phyloP scores from a whole-genome alignment of 1,140 invertebrate species.

The Batillaria attramentaria region DNA sequence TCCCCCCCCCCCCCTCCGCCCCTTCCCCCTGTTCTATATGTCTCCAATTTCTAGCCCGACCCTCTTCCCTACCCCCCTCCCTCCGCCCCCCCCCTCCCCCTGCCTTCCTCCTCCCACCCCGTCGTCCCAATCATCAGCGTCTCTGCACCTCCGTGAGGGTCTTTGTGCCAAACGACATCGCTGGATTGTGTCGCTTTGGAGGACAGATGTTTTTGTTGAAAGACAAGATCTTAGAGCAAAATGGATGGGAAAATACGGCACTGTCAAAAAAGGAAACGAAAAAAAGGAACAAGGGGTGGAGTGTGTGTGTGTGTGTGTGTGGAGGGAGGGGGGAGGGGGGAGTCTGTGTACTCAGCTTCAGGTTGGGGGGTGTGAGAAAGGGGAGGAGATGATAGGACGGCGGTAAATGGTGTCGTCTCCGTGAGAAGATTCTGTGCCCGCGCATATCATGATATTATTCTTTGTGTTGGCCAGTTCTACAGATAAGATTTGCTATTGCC shows the following conservation, averaged over 20 bases:
- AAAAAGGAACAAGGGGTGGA: too few relatives aligned
- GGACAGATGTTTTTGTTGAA: slow-evolving; percentile 10
- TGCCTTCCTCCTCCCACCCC: not conserved
- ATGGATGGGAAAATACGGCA: not conserved
- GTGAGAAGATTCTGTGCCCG: too few relatives aligned
- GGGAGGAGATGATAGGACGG: too few relatives aligned
- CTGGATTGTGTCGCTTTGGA: not conserved
- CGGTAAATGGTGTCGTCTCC: too few relatives aligned
- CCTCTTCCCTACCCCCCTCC: not conserved
- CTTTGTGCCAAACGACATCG: not conserved
- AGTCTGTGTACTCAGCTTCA: too few relatives aligned
- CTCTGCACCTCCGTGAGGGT: not conserved
- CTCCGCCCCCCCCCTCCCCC: slow-evolving; percentile 3
- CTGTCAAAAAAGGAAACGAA: not conserved
- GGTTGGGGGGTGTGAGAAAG: too few relatives aligned
- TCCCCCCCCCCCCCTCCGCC: not conserved
- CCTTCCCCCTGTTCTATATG: not conserved
- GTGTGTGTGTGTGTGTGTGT: too few relatives aligned
- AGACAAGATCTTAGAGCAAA: not conserved
- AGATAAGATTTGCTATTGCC: too few relatives aligned
- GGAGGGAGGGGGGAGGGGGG: too few relatives aligned
- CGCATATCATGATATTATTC: too few relatives aligned
- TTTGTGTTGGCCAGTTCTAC: too few relatives aligned
- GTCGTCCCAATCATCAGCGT: not conserved
- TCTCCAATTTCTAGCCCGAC: not conserved